phyloP scores from a whole-genome alignment of 2,888 invertebrate species.

The Latrodectus hesperus region DNA sequence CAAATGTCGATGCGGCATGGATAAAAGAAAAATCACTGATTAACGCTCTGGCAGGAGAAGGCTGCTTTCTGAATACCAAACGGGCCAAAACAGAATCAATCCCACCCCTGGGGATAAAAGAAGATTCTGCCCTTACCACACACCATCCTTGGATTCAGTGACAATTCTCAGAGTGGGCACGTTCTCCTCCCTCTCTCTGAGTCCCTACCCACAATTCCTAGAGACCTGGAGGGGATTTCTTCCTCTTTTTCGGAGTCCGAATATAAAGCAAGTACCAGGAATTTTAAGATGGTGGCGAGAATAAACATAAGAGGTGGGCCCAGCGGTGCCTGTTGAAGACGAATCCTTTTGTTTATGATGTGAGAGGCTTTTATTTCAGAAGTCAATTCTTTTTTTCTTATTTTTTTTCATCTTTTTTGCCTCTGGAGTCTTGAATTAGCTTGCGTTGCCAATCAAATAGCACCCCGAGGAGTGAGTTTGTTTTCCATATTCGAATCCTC shows the following conservation, averaged over 20 bases:
- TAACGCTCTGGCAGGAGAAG: conserved; percentile 20
- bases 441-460: no score
- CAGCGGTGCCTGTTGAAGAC: no score
- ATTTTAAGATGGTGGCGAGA: conserved; percentile 3
- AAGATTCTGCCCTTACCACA: background rate
- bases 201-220: background rate
- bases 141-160: background rate
- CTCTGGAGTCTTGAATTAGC: no score
- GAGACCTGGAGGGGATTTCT: conserved; percentile 6
- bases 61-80: conserved; percentile 36
- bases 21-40: conserved; percentile 49
- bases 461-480: no score
- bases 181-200: background rate
- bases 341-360: no score
- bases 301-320: background rate
- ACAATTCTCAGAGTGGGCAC: conserved; percentile 5
- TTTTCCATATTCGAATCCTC: no score
- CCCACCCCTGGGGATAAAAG: conserved; percentile 1
- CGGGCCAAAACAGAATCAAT: conserved; percentile 28
- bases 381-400: no score
- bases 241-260: conserved; percentile 8
- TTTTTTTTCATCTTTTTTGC: no score
- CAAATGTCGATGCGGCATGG: conserved; percentile 4
- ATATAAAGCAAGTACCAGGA: conserved; percentile 1
- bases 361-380: no score